Percentiles rank a stretch among this genome's conserved stretches.
Conservation (phyloP, 92 coral and sea anemone genomes). For the Pocillopora meandrina region DNA sequence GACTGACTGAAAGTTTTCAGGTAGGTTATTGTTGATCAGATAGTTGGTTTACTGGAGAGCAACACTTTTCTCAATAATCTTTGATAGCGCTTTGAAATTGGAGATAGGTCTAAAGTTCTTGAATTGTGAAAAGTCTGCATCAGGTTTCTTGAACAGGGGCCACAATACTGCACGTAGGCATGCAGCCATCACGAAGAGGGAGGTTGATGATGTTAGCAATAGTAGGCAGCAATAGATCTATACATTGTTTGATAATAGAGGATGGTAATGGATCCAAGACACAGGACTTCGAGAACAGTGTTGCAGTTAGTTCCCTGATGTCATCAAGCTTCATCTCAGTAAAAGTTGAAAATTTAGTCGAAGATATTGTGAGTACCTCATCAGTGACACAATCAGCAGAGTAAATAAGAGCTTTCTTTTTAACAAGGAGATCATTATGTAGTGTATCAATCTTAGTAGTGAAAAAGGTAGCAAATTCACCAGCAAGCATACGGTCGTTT, state of each 20-base stretch:
- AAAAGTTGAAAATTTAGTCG: slow-evolving; percentile 13
- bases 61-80: too few relatives aligned
- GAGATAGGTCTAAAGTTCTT: too few relatives aligned
- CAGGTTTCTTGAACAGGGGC: slow-evolving; percentile 2
- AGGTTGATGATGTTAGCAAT: neutral
- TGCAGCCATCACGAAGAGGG: too few relatives aligned
- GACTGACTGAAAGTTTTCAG: too few relatives aligned
- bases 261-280: too few relatives aligned
- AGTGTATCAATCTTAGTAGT: neutral
- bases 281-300: neutral
- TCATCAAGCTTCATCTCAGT: neutral
- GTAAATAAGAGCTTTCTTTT: slow-evolving; percentile 4
- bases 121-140: too few relatives aligned
- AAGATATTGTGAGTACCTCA: slow-evolving; percentile 6
- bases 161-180: neutral
- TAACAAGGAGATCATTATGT: neutral
- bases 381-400: slow-evolving; percentile 10
- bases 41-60: too few relatives aligned
- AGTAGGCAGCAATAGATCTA: neutral
- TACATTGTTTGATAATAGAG: neutral
- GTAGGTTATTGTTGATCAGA: too few relatives aligned
- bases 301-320: slow-evolving; percentile 10
- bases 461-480: neutral
- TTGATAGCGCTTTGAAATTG: too few relatives aligned
- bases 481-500: slow-evolving; percentile 22